Conservation (phyloP, 2,113 vertebrate species). For the Lophochroa leadbeateri region DNA sequence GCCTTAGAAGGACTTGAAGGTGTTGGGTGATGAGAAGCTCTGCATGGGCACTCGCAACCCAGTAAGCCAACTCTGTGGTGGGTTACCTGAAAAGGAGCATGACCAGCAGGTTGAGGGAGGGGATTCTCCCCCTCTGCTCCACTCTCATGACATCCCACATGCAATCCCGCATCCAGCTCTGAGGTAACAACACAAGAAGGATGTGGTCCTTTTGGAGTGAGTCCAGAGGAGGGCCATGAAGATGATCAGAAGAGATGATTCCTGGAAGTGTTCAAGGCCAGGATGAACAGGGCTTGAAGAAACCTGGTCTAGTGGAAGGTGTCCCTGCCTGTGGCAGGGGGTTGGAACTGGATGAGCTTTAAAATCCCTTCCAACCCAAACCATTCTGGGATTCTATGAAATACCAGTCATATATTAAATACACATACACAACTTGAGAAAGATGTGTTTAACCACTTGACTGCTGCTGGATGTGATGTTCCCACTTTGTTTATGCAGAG, state of each 20-base stretch:
- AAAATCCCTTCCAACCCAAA: background rate
- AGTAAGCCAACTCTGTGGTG: background rate
- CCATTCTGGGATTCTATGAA: background rate
- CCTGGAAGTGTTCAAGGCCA: background rate
- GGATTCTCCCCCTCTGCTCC: background rate
- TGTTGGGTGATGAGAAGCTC: background rate
- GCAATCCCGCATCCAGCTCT: background rate
- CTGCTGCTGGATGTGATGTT: background rate
- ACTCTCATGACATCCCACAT: background rate
- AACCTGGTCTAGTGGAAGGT: rapidly evolving
- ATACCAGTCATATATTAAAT: background rate
- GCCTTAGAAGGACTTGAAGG: background rate
- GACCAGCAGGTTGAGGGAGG: background rate
- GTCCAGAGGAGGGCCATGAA: background rate
- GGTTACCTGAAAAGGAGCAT: background rate
- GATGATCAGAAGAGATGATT: background rate
- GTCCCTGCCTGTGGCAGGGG: background rate
- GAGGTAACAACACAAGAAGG: background rate
- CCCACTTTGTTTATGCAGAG: background rate
- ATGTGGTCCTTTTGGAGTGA: background rate
- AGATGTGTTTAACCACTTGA: background rate
- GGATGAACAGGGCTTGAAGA: background rate
- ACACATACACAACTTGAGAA: background rate
- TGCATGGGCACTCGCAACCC: background rate
- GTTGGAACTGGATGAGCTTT: background rate